Base-by-base conservation (phyloP, 1,140 invertebrate genomes). In the Zaprionus africanus region DNA sequence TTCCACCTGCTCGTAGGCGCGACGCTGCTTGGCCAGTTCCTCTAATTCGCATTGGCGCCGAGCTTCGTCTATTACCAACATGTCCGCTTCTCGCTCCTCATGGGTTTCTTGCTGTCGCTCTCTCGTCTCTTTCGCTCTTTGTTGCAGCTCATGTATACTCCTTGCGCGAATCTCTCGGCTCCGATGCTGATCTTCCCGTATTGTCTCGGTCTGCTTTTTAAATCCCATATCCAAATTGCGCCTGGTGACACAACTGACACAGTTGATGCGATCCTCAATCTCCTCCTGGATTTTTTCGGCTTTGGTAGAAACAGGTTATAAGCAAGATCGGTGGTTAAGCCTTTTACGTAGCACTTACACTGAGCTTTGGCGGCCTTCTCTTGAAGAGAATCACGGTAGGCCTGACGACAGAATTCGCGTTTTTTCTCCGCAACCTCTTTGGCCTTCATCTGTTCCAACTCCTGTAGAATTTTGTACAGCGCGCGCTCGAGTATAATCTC, bases 191-290 rank as follows among this genome's bases (percentile, higher is more conserved):
- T 63, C 36, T n/a, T 53, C 26, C 0, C 82, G 76, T 12, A 75
- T 38, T 1, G 60, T 6, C 36, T 67, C 57, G 1, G 73, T 26
- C 12, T 90, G 81, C 4, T 49, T 26, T 5, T 57, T 57, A 15
- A 61, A 75, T 9, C 67, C 76, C 0, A 15, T 22, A 12, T 63
- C 31, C n/a, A 90, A 28, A 41, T 78, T 51, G 4, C 79, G 79
- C 7, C 34, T 19, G 1, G 79, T 67, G 2, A 85, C 77, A 9
- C 6, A 53, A 31, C 69, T 60, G 28, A 90, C 76, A 34, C 85
- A 90, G 17, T 72, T 82, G 5, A 78, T 68, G 0, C 85, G 73
- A 13, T 85, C 67, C 17, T 90, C 79, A 24, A 90, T 82, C 13
- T 34, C 43, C 12, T 90, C 79, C 19, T 76, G 74, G n/a, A 85